phyloP scores from a whole-genome alignment of 2,888 invertebrate genomes.

The Phymatocera aterrima region DNA sequence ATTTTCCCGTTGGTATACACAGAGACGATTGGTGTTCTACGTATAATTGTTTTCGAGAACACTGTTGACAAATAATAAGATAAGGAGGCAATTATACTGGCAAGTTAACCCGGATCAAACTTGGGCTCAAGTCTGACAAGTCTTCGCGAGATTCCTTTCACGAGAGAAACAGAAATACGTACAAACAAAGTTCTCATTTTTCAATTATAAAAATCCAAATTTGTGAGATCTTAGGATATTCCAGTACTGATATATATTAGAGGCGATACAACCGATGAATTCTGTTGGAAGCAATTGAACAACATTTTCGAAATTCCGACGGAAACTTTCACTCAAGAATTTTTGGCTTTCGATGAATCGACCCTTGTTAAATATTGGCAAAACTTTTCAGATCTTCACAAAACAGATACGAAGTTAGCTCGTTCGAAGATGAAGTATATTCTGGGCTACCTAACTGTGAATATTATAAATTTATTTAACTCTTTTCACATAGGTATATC shows the following conservation, averaged over 20 bases:
- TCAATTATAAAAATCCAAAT: neutral
- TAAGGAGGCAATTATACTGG: neutral
- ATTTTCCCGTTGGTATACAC: neutral
- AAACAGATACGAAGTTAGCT: neutral
- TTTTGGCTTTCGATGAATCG: neutral
- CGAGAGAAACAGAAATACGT: neutral
- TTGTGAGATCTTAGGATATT: neutral
- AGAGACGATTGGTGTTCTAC: neutral
- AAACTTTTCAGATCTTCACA: neutral
- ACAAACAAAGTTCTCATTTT: neutral
- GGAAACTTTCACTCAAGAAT: neutral
- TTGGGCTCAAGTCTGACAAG: neutral
- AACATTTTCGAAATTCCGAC: neutral
- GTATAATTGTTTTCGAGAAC: conserved; percentile 4
- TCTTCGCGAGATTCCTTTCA: too few species aligned
- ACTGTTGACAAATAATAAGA: neutral
- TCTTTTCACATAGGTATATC: neutral
- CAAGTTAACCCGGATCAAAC: neutral
- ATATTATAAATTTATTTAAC: neutral
- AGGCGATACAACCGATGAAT: neutral
- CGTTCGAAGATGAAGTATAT: neutral
- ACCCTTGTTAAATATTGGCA: neutral
- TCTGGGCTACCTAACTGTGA: neutral
- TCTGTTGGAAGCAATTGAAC: neutral
- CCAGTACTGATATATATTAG: neutral